Conservation (phyloP, 2,797 vertebrate species). For the Myotis daubentonii region DNA sequence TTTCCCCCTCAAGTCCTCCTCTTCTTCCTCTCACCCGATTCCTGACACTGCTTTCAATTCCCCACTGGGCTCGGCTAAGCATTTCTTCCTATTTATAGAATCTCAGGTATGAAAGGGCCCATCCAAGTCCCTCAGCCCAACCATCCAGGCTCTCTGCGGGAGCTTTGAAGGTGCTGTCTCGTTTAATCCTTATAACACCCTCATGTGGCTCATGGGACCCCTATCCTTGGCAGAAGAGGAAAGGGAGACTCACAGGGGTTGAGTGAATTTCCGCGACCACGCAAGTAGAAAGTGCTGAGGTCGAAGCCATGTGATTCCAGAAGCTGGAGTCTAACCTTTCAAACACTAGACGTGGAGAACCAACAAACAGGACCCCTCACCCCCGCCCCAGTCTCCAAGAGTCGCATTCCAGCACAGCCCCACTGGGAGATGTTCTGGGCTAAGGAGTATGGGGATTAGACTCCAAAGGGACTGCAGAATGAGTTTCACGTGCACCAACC, state of each 20-base stretch:
- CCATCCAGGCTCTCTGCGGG: neutral
- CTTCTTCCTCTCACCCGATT: neutral
- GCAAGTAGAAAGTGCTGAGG: neutral
- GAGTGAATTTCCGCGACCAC: neutral
- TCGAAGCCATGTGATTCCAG: neutral
- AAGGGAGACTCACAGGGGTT: neutral
- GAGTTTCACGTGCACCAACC: neutral
- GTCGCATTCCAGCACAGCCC: neutral
- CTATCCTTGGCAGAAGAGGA: neutral
- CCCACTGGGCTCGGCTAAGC: neutral
- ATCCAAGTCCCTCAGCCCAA: neutral
- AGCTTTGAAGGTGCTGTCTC: neutral
- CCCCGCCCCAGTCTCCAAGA: neutral
- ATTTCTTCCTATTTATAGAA: constrained; percentile 37
- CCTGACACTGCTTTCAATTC: neutral
- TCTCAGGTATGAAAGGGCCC: neutral
- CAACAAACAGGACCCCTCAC: neutral
- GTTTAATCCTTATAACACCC: neutral
- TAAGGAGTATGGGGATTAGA: neutral
- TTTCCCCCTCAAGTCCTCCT: neutral
- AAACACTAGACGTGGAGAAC: neutral
- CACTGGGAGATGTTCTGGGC: neutral
- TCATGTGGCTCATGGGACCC: neutral
- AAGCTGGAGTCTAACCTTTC: neutral
- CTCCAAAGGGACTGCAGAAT: neutral